A percentile compares a stretch with the other conserved stretches of the same genome.
Conservation (phyloP, 2,113 vertebrate genomes). For the Oryzias woworae region DNA sequence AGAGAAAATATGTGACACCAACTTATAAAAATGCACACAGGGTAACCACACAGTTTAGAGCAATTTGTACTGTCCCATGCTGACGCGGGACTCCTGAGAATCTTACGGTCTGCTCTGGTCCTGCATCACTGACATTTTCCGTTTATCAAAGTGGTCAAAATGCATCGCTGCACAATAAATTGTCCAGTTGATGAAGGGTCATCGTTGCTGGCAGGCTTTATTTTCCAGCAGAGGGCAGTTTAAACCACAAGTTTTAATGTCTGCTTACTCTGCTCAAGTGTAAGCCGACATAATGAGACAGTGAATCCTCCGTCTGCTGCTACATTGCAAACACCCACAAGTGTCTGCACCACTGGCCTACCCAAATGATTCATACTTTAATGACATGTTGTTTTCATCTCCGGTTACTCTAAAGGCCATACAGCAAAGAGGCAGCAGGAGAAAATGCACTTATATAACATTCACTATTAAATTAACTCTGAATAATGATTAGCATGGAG, state of each 20-base stretch:
- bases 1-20: too few relatives aligned
- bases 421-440: background rate
- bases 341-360: background rate
- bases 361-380: slow-evolving; percentile 25
- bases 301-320: slow-evolving; percentile 1
- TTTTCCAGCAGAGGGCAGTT: slow-evolving; percentile 61
- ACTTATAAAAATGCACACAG: too few relatives aligned
- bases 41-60: too few relatives aligned
- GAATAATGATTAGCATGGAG: too few relatives aligned
- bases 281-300: slow-evolving; percentile 31
- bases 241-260: slow-evolving; percentile 19
- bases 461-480: too few relatives aligned
- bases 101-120: too few relatives aligned
- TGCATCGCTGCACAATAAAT: background rate
- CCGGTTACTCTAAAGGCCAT: slow-evolving; percentile 1
- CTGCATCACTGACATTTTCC: background rate
- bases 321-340: slow-evolving; percentile 1
- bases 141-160: slow-evolving; percentile 3
- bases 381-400: slow-evolving; percentile 11
- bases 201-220: slow-evolving; percentile 15
- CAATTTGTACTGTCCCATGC: too few relatives aligned
- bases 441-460: too few relatives aligned
- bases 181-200: background rate
- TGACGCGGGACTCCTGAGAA: too few relatives aligned
- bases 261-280: background rate